Evolutionary conservation across 1,140 invertebrate species (phyloP), one percentile per base, ranked within the genome.

Genomic region (Camponotus vicinus): DNA sequence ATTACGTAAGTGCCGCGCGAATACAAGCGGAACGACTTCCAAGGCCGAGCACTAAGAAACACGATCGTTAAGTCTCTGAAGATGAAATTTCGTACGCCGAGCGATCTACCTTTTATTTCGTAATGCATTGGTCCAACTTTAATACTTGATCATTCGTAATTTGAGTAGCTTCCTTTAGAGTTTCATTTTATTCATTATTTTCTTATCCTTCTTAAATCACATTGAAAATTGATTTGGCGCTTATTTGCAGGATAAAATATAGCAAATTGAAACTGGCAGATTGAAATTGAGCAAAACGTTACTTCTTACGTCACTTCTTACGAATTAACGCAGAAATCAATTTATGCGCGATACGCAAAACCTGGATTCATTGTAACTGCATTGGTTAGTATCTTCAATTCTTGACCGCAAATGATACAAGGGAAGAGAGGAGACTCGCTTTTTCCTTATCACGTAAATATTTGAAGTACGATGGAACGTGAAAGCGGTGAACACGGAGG

Each of bases 21-120:
- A 90, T 84, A 89, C 66, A 67, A 84, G 75, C 67, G 77, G 76
- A 90, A 90, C 83, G 86, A 79, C 61, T 89, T 87, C 91, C 93
- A 94, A 94, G 93, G 92, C 79, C 92, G 85, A 55, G 40, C 45
- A n/a, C 59, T 37, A 59, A 92, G 89, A 93, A 92, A 90, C 87
- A 88, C 85, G 90, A 91, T 87, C 89, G 86, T 84, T 91, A 88
- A 92, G 88, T 79, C 80, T 87, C 83, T 83, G 73, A 83, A 77
- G 84, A 79, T 82, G 77, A 85, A 87, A 87, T 91, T 91, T 88
- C 70, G 77, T 85, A 49, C 67, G 77, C 69, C 69, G 66, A 49
- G 57, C 13, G 37, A 61, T 49, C 11, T 52, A 55, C 61, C 77
- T 37, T 67, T 77, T 76, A 82, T 61, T 42, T 37, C 37, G 42